Evolutionary conservation across 1,140 invertebrate genomes (phyloP).

Genomic region (Thaumatotibia leucotreta): DNA sequence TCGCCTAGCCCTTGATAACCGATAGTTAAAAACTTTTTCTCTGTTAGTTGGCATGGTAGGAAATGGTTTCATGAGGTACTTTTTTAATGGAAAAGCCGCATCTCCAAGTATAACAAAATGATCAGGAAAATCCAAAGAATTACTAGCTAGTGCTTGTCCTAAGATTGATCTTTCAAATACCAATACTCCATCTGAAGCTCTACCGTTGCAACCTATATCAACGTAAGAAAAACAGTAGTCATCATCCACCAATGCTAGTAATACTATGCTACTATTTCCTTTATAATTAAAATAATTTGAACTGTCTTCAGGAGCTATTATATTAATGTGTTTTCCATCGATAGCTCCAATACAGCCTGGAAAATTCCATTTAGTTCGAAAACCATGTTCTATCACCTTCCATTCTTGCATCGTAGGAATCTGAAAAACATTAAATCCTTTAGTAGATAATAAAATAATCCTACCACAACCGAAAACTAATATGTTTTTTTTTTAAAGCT

Average conservation of each 20-base stretch:
- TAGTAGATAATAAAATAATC: neutral
- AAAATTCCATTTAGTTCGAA: conserved; percentile 13
- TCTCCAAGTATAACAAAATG: conserved; percentile 9
- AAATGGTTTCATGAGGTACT: conserved; percentile 12
- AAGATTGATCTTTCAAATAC: conserved; percentile 36
- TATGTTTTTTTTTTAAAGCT: too few species aligned
- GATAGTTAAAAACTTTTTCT: conserved; percentile 15
- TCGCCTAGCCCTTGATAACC: conserved; percentile 11
- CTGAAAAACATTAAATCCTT: neutral
- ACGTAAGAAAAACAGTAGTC: conserved; percentile 58
- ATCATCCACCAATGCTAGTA: conserved; percentile 63
- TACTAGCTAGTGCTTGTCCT: neutral
- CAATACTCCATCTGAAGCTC: conserved; percentile 58
- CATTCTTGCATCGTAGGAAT: conserved; percentile 3
- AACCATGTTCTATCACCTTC: conserved; percentile 10
- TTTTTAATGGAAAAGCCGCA: conserved; percentile 13
- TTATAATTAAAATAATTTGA: conserved; percentile 65
- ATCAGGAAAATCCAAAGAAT: neutral
- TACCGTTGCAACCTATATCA: conserved; percentile 56
- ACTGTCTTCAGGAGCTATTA: conserved; percentile 23
- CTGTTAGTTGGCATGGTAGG: neutral
- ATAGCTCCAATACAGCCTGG: conserved; percentile 11
- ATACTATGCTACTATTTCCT: conserved; percentile 50
- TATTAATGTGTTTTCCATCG: conserved; percentile 19
- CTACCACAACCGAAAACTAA: too few species aligned